These are phyloP conservation scores for Brienomyrus brachyistius DNA, from an alignment of 2,113 vertebrate species.

Conservation along the genomic window DNA sequence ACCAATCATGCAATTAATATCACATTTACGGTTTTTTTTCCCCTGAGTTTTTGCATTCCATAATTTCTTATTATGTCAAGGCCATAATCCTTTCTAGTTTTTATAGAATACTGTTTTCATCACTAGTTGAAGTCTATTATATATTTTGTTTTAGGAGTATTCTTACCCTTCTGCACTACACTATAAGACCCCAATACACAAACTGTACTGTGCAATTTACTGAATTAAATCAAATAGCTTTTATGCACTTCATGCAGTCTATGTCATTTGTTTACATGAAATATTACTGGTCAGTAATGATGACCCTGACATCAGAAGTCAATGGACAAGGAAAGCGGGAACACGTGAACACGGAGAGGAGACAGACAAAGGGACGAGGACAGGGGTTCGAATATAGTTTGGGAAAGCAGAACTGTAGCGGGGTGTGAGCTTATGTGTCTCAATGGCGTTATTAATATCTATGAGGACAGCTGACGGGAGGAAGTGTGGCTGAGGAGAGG, in stretches of 20 bases:
- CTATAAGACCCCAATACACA: neutral
- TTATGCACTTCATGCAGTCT: neutral
- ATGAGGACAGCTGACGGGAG: slow-evolving; percentile 43
- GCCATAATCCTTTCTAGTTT: neutral
- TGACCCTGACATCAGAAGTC: neutral
- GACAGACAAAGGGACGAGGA: neutral
- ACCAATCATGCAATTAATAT: neutral
- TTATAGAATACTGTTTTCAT: neutral
- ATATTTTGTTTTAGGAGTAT: neutral
- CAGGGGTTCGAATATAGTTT: neutral
- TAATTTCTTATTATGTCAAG: neutral
- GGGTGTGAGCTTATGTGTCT: slow-evolving; percentile 30
- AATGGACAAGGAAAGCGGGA: neutral
- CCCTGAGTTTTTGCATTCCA: neutral
- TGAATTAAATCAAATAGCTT: neutral
- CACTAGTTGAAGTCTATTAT: neutral
- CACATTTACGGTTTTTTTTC: neutral
- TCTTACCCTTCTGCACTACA: neutral
- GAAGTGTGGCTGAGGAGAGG: slow-evolving; percentile 30
- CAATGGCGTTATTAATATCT: slow-evolving; percentile 48
- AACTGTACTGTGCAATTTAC: neutral
- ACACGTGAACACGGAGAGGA: neutral
- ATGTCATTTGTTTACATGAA: neutral
- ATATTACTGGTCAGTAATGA: neutral
- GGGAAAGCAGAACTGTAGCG: neutral